Percentiles rank a stretch among this genome's conserved stretches.
These are phyloP conservation scores for Monarcha castaneiventris DNA, from an alignment of 2,113 vertebrate genomes.

Conservation along the genomic window DNA sequence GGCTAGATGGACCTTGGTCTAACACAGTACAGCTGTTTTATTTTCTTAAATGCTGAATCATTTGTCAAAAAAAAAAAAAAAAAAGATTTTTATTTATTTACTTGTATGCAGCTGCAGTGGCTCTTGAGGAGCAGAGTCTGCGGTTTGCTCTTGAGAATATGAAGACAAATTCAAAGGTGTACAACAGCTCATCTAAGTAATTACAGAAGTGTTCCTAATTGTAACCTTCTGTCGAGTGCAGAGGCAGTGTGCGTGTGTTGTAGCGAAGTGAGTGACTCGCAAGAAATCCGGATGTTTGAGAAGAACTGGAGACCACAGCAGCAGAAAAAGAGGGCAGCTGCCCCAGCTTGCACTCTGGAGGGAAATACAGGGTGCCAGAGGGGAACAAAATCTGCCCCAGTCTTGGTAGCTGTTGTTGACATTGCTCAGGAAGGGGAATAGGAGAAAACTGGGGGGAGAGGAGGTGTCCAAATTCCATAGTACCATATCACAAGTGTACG, in stretches of 20 bases:
- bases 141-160: background rate
- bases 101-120: background rate
- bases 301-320: background rate
- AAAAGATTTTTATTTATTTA: slow-evolving; percentile 12
- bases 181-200: background rate
- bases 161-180: slow-evolving; percentile 25
- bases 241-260: background rate
- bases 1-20: slow-evolving; percentile 17
- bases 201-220: slow-evolving; percentile 30
- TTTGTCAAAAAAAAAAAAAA: slow-evolving; percentile 5
- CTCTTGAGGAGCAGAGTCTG: background rate
- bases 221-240: background rate
- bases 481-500: background rate
- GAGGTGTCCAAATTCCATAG: background rate
- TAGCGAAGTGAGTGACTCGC: background rate
- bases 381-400: background rate
- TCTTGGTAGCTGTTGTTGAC: background rate
- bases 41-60: slow-evolving; percentile 17
- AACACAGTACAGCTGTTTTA: slow-evolving; percentile 50
- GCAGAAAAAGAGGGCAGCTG: background rate
- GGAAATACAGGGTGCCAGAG: background rate
- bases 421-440: background rate
- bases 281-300: background rate
- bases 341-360: background rate
- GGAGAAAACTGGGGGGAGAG: background rate